phyloP scores from a whole-genome alignment of 2,797 vertebrate species.

The Hapalemur alaotrensis region DNA sequence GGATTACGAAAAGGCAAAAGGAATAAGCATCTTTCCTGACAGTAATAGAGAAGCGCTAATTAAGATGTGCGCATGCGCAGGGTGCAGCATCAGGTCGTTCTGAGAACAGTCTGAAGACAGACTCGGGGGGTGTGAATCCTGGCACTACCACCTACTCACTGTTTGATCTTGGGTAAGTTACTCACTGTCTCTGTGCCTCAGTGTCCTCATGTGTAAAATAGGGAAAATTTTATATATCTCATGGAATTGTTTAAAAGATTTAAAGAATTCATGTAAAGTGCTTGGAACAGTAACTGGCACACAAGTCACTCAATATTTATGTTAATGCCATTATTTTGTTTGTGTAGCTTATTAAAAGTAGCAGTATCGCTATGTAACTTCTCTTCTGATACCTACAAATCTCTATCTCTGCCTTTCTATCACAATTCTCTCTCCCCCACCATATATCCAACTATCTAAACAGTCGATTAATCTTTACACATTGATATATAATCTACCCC shows the following conservation, averaged over 20 bases:
- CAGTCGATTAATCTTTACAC: neutral
- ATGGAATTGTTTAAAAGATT: neutral
- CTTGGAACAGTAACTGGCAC: neutral
- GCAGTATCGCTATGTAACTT: neutral
- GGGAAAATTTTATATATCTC: neutral
- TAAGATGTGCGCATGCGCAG: neutral
- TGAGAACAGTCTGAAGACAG: neutral
- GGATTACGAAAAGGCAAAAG: neutral
- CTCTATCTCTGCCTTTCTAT: neutral
- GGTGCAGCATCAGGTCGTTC: accelerated
- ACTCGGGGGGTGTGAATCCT: neutral
- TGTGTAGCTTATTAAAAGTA: neutral
- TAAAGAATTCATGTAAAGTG: neutral
- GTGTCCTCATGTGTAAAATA: neutral
- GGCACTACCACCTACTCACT: neutral
- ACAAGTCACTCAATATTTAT: neutral
- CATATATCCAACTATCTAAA: neutral
- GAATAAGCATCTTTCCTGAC: neutral
- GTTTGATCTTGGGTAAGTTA: neutral
- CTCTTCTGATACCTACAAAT: neutral
- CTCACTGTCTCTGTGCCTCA: neutral
- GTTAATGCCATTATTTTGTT: neutral
- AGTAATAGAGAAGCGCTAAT: neutral
- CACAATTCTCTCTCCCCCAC: too few relatives aligned
- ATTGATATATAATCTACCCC: neutral